Percentiles rank a stretch among this genome's conserved stretches.
These are phyloP conservation scores for Drosophila meridiana DNA, from an alignment of 2,888 invertebrate species.

Conservation along the genomic window DNA sequence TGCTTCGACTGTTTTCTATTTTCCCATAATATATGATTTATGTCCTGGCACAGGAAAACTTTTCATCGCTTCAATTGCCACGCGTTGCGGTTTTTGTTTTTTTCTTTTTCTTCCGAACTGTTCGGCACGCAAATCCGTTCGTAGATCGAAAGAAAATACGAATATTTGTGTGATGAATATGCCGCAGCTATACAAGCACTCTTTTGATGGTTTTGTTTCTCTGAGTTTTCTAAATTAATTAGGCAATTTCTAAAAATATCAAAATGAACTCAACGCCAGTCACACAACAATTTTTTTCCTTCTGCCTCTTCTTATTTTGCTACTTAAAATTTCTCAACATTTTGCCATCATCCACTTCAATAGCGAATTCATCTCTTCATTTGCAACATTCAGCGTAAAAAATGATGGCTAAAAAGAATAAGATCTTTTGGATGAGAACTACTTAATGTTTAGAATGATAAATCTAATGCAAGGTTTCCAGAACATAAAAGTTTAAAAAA, in stretches of 20 bases:
- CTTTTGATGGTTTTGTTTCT: constrained; percentile 38
- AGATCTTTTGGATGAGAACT: neutral
- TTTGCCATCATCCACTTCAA: constrained; percentile 28
- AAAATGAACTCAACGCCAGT: constrained; percentile 78
- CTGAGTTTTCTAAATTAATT: constrained; percentile 74
- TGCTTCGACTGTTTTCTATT: neutral
- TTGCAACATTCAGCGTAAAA: neutral
- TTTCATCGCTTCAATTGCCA: constrained; percentile 31
- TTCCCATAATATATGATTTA: constrained; percentile 37
- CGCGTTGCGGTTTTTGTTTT: constrained; percentile 16
- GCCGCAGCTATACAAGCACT: constrained; percentile 49
- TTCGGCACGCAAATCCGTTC: constrained; percentile 19
- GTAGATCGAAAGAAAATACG: constrained; percentile 35
- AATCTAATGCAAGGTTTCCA: neutral
- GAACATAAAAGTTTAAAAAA: neutral
- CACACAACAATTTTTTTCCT: constrained; percentile 36
- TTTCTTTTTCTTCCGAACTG: constrained; percentile 23
- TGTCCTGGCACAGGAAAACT: constrained; percentile 19
- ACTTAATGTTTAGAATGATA: neutral
- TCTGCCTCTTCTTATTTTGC: constrained; percentile 55
- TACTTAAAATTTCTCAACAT: constrained; percentile 58
- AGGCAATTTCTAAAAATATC: constrained; percentile 82
- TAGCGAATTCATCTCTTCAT: constrained; percentile 1
- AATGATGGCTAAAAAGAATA: neutral
- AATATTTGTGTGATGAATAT: constrained; percentile 61